These are phyloP conservation scores for Ifrita kowaldi DNA, from an alignment of 2,113 vertebrate species.

Conservation along the genomic window DNA sequence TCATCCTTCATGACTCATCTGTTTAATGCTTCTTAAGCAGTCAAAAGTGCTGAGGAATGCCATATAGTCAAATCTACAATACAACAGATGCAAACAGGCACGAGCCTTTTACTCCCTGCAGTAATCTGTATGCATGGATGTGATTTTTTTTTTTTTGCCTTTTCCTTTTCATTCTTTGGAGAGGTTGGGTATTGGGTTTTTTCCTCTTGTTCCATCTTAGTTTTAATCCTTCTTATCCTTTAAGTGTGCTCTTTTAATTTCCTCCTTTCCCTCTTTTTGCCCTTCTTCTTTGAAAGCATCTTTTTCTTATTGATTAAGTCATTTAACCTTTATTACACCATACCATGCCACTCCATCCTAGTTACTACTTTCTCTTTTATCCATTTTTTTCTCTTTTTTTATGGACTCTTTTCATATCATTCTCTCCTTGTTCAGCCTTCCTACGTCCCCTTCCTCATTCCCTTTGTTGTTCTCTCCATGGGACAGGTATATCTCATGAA, in stretches of 20 bases:
- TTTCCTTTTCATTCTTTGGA: background rate
- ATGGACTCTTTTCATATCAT: conserved; percentile 23
- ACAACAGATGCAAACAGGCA: background rate
- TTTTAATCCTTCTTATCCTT: conserved; percentile 6
- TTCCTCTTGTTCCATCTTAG: background rate
- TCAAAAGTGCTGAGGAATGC: background rate
- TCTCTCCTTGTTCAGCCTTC: conserved; percentile 5
- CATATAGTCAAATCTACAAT: background rate
- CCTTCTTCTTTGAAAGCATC: background rate
- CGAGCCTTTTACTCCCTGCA: background rate
- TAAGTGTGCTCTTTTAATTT: background rate
- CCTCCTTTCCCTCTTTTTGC: background rate
- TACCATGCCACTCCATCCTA: background rate
- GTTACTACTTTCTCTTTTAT: conserved; percentile 16
- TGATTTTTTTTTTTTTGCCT: background rate
- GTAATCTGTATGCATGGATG: background rate
- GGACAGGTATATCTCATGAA: conserved; percentile 53
- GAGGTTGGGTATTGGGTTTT: background rate
- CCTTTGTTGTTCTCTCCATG: conserved; percentile 44
- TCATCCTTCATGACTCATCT: background rate
- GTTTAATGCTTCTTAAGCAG: background rate
- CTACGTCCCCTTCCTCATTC: background rate
- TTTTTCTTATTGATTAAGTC: background rate
- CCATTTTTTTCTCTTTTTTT: background rate
- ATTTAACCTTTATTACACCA: conserved; percentile 17